These are phyloP conservation scores for Stenodema calcarata DNA, from an alignment of 2,888 invertebrate species.

Conservation along the genomic window DNA sequence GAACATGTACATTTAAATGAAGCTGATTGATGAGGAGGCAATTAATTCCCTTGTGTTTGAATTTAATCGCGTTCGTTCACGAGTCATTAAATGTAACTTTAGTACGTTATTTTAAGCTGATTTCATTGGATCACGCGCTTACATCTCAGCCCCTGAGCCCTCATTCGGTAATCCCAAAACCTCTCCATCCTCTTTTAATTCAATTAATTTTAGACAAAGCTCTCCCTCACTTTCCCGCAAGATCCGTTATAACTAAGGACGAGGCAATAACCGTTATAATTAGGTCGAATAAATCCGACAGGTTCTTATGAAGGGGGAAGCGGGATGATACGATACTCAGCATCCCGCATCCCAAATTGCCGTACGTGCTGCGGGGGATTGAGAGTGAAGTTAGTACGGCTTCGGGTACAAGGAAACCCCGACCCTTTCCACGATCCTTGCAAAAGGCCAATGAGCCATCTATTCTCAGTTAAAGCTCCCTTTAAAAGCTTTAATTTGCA, in stretches of 20 bases:
- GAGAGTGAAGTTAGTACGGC: not conserved
- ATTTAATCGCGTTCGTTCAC: not conserved
- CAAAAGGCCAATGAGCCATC: slow-evolving; percentile 18
- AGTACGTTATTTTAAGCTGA: not conserved
- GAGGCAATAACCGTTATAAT: not conserved
- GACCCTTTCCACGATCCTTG: not conserved
- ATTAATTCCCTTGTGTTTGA: not conserved
- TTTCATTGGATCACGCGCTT: not conserved
- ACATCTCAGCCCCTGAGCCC: not conserved
- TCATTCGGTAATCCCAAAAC: not conserved
- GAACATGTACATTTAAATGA: too few relatives aligned
- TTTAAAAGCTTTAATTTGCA: slow-evolving; percentile 42
- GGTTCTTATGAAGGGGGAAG: not conserved
- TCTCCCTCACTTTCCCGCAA: not conserved
- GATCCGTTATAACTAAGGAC: not conserved
- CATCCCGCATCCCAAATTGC: not conserved
- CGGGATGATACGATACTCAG: not conserved
- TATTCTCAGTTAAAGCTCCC: slow-evolving; percentile 6
- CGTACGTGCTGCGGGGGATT: slow-evolving; percentile 10
- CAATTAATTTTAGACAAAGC: not conserved
- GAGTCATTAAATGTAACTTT: not conserved
- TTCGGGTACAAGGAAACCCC: not conserved
- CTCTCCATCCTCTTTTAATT: not conserved
- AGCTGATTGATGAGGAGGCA: not conserved
- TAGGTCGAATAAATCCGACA: not conserved